Evolutionary conservation across 2,888 invertebrate genomes (phyloP), one percentile per base, ranked within the genome.

Genomic region (Ormyrus nitidulus): DNA sequence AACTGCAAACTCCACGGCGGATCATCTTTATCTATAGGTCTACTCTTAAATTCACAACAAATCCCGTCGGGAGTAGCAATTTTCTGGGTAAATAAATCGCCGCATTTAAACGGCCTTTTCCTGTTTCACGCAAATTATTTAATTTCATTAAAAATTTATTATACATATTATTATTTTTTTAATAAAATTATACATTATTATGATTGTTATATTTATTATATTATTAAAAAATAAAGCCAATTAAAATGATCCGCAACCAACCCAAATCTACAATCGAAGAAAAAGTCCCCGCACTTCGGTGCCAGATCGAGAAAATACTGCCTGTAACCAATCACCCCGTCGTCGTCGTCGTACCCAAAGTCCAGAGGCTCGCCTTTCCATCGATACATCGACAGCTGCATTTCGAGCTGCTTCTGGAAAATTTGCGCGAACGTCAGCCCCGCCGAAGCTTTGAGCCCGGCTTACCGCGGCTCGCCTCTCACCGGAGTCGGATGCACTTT

Each of bases 41-140:
- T 62, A 56, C 77, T 77, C 49, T 70, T 79, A 5, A 82, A 79
- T 75, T 74, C 79, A 46, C 85, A 86, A 69, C 86, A 86, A 13
- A 79, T 74, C 10, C 86, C 86, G 8, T 69, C 78, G 1, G 80
- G 34, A 6, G 69, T 78, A 0, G 83, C 11, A 34, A 80, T 62
- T 70, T 82, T 83, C 5, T 53, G 13, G 10, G 1, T 54, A 46
- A 86, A 84, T 6, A 82, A 5, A 44, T 65, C 61, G 0, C 6
- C 10, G 44, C 85, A 85, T 5, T 66, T 9, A 13, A 8, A 51
- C 1, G 58, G 4, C 11, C 64, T 6, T 19, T 64, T 46, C 48
- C 64, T 78, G 69, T n/a, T 19, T 19, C 0, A 19, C 19, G 0
- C 0, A 19, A 19, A 19, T 19, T 19, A 0, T 19, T 1, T 0